Base-by-base conservation (phyloP, 1,140 invertebrate genomes). In the Cyrtorhinus lividipennis region DNA sequence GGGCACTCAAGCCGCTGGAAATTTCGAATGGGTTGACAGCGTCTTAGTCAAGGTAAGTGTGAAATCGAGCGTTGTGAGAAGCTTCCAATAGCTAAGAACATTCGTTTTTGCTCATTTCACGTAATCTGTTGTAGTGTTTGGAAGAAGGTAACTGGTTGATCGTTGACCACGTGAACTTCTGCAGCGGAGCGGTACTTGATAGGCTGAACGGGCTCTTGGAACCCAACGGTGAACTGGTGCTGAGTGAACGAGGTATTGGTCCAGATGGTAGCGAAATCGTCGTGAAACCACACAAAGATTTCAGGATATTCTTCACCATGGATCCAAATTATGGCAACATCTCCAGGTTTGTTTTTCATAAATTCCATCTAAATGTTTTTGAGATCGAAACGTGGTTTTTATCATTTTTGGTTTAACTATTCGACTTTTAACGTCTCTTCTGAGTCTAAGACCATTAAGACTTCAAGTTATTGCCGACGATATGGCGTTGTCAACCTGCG, bases 21-120 rank as follows among this genome's bases (percentile, higher is more conserved):
- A 87, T 74, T 99, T 99, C 75, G 92, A 98, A 75, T 99, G 96
- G 95, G 82, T 96, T 12, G 93, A 99, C 76, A 98, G 94, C 60
- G 72, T 91, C 30, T 80, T 99, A 59, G 87, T 99, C 0, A 88
- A 90, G 74, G 84, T 86, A 20, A 13, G 30, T n/a, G n/a, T n/a
- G n/a, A n/a, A n/a, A n/a, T n/a, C n/a, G n/a, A n/a, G n/a, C n/a
- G n/a, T n/a, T n/a, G n/a, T n/a, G n/a, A n/a, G n/a, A n/a, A n/a
- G n/a, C n/a, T n/a, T n/a, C n/a, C n/a, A n/a, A n/a, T n/a, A n/a
- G n/a, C n/a, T n/a, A n/a, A n/a, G n/a, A n/a, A n/a, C n/a, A n/a
- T n/a, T n/a, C n/a, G n/a, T n/a, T n/a, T n/a, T n/a, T n/a, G n/a
- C n/a, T n/a, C n/a, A n/a, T n/a, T n/a, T n/a, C n/a, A n/a, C n/a